A percentile compares a stretch with the other conserved stretches of the same genome.
Conservation (phyloP, 1,140 invertebrate genomes). For the Calliphora vicina region DNA sequence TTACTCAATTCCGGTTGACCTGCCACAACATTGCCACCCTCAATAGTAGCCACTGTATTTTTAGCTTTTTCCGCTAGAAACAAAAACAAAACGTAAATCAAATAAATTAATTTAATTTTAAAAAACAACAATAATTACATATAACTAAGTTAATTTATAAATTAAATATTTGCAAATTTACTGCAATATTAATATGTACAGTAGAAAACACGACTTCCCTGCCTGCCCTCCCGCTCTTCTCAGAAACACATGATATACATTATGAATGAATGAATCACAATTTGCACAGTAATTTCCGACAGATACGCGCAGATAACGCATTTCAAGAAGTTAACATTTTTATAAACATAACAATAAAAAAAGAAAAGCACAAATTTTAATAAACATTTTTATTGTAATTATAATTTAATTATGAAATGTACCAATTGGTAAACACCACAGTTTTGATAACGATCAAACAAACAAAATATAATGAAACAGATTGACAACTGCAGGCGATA, state of each 20-base stretch:
- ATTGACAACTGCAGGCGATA: too few species aligned
- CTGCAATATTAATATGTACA: neutral
- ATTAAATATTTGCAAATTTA: neutral
- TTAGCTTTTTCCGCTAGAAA: conserved; percentile 36
- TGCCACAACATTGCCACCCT: conserved; percentile 29
- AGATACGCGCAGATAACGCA: neutral
- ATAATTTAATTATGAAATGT: neutral
- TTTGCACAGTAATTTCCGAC: neutral
- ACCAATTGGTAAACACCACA: too few species aligned
- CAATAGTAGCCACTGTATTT: conserved; percentile 30
- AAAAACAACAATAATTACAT: neutral
- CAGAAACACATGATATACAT: neutral
- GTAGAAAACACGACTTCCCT: neutral
- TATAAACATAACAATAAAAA: neutral
- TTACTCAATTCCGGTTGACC: conserved; percentile 1
- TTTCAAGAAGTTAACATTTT: neutral
- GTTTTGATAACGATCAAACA: too few species aligned
- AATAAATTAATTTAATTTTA: conserved; percentile 2
- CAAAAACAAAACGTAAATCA: neutral
- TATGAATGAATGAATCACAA: neutral
- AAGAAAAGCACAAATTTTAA: neutral
- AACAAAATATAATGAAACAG: too few species aligned
- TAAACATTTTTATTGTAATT: neutral
- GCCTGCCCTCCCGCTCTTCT: too few species aligned
- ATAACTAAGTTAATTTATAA: neutral